phyloP scores from a whole-genome alignment of 2,797 vertebrate species.

The Glossophaga mutica region DNA sequence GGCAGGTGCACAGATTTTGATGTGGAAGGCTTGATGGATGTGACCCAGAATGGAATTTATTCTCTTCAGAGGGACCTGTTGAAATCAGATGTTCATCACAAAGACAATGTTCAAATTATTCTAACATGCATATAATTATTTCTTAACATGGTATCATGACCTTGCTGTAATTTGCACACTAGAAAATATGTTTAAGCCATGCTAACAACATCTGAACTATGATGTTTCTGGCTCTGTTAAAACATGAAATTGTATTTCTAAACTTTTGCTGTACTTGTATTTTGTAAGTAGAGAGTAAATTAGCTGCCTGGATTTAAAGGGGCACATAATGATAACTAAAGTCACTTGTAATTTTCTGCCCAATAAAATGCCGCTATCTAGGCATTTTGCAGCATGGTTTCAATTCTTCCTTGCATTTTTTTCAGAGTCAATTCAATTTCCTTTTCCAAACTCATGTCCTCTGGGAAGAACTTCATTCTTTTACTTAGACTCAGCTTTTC shows the following conservation, averaged over 20 bases:
- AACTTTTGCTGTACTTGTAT: not conserved
- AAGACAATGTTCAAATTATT: constrained; percentile 47
- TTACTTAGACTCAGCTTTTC: not conserved
- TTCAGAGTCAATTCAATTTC: not conserved
- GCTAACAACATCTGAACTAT: constrained; percentile 47
- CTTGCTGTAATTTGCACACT: constrained; percentile 61
- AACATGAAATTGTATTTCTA: constrained; percentile 41
- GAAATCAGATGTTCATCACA: constrained; percentile 65
- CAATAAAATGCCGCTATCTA: not conserved
- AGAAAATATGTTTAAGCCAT: constrained; percentile 57
- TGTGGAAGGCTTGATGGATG: constrained; percentile 61
- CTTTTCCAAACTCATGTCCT: not conserved
- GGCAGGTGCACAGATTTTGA: constrained; percentile 74
- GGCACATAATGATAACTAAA: not conserved
- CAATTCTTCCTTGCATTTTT: not conserved
- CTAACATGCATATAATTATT: constrained; percentile 67
- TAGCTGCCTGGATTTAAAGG: not conserved
- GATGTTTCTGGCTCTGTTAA: constrained; percentile 51
- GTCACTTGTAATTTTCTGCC: not conserved
- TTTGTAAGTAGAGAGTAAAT: not conserved
- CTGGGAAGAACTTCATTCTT: not conserved
- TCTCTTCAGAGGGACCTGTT: constrained; percentile 44
- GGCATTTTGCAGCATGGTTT: not conserved
- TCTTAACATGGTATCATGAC: constrained; percentile 40
- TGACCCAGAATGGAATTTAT: constrained; percentile 56